Base-by-base conservation (phyloP, 2,888 invertebrate species). In the Pseudanteris insignis region DNA sequence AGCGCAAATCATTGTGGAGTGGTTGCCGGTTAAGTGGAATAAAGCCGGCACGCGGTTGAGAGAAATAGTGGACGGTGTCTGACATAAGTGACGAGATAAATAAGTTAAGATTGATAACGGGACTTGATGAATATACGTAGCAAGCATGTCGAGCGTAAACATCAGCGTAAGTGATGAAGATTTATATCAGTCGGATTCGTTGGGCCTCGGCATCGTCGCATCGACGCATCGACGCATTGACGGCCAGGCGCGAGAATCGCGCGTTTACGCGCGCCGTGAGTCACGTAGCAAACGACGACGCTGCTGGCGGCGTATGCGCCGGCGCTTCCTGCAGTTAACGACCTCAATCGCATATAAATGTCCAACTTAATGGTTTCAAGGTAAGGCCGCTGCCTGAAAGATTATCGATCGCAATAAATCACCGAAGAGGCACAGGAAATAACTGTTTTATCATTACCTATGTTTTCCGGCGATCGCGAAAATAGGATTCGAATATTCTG, bases 311-410 rank as follows among this genome's bases (percentile, higher is more conserved):
- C 57, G 55, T 63, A 65, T 60, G 69, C 69, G 67, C 69, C 66
- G 71, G 69, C 71, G 76, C 73, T 77, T 77, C 77, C 76, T 77
- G 76, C 76, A 76, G 76, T 76, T 75, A 76, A 77, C 76, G 77
- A 76, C 76, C 77, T 67, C 75, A 72, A 77, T 77, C 71, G 73
- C 71, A 71, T 70, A 70, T 71, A 74, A 72, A 73, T 70, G 72
- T 67, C 61, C 68, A 61, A 63, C 63, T 71, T 71, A 73, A 76
- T 72, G 70, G 67, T 63, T 73, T 72, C 75, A 69, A 69, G 68
- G 72, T 73, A 72, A 71, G 65, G 59, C 67, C 65, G 58, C 51
- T 57, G 67, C 50, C 64, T 64, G 59, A 60, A 60, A 65, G 54
- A 44, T 47, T 54, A 66, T 67, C 63, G 65, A 62, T 62, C 41